Conservation (phyloP, 2,113 vertebrate genomes). For the Phyllostomus hastatus region DNA sequence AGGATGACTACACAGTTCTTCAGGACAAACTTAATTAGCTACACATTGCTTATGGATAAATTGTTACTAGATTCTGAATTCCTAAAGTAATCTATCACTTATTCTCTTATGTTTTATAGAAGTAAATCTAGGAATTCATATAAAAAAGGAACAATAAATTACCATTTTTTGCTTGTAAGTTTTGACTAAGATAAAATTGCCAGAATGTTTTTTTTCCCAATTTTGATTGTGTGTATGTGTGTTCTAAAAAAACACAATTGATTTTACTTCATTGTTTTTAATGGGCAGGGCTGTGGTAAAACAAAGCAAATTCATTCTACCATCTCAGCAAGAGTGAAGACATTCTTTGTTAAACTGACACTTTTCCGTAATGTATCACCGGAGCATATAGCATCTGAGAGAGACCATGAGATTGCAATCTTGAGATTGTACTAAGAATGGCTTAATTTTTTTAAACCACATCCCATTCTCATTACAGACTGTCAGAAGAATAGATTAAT, state of each 20-base stretch:
- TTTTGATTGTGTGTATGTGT: neutral
- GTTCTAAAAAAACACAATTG: conserved; percentile 15
- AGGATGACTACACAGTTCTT: neutral
- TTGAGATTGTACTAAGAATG: conserved; percentile 44
- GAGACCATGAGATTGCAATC: conserved; percentile 43
- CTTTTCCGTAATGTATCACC: conserved; percentile 35
- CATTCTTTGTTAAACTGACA: conserved; percentile 48
- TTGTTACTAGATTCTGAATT: neutral
- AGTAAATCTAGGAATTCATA: neutral
- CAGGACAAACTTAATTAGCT: neutral
- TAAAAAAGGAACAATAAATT: neutral
- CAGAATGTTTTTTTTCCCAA: neutral
- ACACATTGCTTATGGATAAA: neutral
- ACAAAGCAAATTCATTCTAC: conserved; percentile 32
- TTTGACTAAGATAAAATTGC: neutral
- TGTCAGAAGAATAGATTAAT: conserved; percentile 63
- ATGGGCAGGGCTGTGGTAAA: neutral
- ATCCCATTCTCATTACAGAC: conserved; percentile 57
- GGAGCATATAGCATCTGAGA: neutral
- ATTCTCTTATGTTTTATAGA: conserved; percentile 19
- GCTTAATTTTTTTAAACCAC: conserved; percentile 53
- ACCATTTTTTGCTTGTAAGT: neutral
- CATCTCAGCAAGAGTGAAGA: neutral
- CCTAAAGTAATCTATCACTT: neutral
- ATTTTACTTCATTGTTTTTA: conserved; percentile 16